These are phyloP conservation scores for Zeuzera pyrina DNA, from an alignment of 2,888 invertebrate species.

Conservation along the genomic window DNA sequence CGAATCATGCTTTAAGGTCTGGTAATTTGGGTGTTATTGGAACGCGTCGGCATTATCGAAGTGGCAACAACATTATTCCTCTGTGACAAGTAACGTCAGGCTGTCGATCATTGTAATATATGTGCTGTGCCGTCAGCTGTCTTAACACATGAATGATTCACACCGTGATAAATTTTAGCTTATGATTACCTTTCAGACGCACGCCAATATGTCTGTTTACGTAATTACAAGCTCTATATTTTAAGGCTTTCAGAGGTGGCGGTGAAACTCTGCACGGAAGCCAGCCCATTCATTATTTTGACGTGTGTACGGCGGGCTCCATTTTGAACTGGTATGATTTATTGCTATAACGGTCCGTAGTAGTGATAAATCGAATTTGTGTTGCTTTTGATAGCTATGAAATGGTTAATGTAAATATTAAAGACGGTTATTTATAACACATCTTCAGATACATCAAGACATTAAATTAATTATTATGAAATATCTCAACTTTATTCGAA, in stretches of 20 bases:
- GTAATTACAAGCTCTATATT: conserved; percentile 59
- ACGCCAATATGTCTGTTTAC: conserved; percentile 68
- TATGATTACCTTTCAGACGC: conserved; percentile 71
- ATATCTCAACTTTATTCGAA: too few species aligned
- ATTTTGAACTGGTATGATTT: conserved; percentile 54
- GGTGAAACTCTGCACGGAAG: conserved; percentile 45
- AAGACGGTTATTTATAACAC: conserved; percentile 37
- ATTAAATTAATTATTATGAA: too few species aligned
- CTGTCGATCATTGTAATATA: conserved; percentile 73
- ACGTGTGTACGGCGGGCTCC: conserved; percentile 37
- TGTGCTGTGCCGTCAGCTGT: conserved; percentile 70
- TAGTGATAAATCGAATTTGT: conserved; percentile 55
- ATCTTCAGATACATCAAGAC: too few species aligned
- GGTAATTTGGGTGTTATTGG: conserved; percentile 20
- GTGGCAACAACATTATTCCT: conserved; percentile 69
- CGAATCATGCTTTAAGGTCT: conserved; percentile 18
- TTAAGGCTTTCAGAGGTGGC: conserved; percentile 53
- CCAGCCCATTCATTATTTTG: conserved; percentile 42
- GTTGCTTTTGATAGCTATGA: conserved; percentile 25
- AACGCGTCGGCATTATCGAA: conserved; percentile 22
- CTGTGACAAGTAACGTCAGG: conserved; percentile 68
- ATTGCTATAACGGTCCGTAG: conserved; percentile 39
- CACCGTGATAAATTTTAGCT: conserved; percentile 71
- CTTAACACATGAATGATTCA: conserved; percentile 70
- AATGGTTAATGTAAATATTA: conserved; percentile 41